A percentile compares a stretch with the other conserved stretches of the same genome.
Conservation (phyloP, 2,797 vertebrate genomes). For the Fratercula arctica region DNA sequence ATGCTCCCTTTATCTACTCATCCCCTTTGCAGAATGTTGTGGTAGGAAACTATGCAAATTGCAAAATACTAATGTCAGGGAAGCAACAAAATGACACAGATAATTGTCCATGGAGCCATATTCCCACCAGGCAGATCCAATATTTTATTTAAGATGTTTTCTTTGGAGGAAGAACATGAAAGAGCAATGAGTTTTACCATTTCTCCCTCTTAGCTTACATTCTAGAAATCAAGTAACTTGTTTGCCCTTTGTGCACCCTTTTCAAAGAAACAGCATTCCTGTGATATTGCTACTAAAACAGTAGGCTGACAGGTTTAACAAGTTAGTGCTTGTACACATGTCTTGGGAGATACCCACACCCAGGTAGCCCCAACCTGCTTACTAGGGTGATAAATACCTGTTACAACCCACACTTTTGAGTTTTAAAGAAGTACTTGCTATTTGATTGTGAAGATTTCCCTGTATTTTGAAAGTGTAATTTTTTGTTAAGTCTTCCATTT, state of each 20-base stretch:
- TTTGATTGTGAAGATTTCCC: neutral
- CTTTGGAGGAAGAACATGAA: conserved; percentile 33
- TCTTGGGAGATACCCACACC: conserved; percentile 56
- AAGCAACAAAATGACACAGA: conserved; percentile 29
- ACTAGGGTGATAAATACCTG: conserved; percentile 48
- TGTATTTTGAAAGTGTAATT: neutral
- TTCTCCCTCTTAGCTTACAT: neutral
- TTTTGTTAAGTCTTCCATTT: neutral
- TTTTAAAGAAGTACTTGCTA: conserved; percentile 14
- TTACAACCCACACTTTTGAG: conserved; percentile 24
- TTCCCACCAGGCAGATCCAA: neutral
- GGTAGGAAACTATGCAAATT: conserved; percentile 46
- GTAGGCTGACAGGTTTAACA: conserved; percentile 57
- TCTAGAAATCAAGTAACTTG: conserved; percentile 28
- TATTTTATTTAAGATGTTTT: conserved; percentile 40
- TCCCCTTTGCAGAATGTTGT: neutral
- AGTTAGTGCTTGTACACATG: conserved; percentile 15
- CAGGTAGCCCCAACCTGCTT: conserved; percentile 55
- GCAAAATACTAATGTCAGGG: conserved; percentile 42
- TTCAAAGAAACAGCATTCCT: conserved; percentile 46
- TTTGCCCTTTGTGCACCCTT: conserved; percentile 47
- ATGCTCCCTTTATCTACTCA: neutral
- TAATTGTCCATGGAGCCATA: conserved; percentile 23
- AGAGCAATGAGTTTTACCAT: conserved; percentile 12
- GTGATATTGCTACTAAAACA: conserved; percentile 54